Evolutionary conservation across 2,888 invertebrate genomes (phyloP).

Genomic region (Saturnia japonica): DNA sequence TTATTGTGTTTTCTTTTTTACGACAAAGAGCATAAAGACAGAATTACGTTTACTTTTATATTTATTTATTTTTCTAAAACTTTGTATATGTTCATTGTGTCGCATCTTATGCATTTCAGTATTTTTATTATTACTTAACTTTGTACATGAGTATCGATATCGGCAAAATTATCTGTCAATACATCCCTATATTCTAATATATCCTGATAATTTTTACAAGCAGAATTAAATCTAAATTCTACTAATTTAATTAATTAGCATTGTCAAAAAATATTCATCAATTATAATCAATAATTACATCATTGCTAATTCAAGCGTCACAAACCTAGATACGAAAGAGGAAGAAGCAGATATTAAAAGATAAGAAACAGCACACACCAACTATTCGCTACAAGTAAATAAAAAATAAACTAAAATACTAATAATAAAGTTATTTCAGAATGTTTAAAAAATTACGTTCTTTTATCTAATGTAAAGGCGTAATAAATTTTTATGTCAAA

Average conservation of each 20-base stretch:
- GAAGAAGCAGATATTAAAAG: not conserved
- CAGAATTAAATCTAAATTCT: too few relatives aligned
- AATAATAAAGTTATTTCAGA: not conserved
- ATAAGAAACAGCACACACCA: not conserved
- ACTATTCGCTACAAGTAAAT: not conserved
- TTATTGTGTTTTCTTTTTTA: not conserved
- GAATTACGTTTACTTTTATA: not conserved
- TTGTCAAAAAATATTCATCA: too few relatives aligned
- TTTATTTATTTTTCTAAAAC: not conserved
- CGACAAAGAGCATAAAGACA: not conserved
- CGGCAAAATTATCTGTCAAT: too few relatives aligned
- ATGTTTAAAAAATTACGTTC: not conserved
- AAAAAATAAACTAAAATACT: not conserved
- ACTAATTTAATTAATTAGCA: too few relatives aligned
- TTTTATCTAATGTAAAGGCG: not conserved
- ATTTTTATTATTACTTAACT: too few relatives aligned
- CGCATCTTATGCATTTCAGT: too few relatives aligned
- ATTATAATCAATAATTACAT: too few relatives aligned
- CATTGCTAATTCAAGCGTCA: too few relatives aligned
- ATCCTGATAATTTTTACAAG: too few relatives aligned
- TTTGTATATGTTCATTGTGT: too few relatives aligned
- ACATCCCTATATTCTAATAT: too few relatives aligned
- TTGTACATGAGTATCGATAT: too few relatives aligned
- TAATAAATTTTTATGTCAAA: not conserved
- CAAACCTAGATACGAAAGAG: not conserved